Evolutionary conservation across 2,888 invertebrate genomes (phyloP).

Genomic region (Boloria selene): DNA sequence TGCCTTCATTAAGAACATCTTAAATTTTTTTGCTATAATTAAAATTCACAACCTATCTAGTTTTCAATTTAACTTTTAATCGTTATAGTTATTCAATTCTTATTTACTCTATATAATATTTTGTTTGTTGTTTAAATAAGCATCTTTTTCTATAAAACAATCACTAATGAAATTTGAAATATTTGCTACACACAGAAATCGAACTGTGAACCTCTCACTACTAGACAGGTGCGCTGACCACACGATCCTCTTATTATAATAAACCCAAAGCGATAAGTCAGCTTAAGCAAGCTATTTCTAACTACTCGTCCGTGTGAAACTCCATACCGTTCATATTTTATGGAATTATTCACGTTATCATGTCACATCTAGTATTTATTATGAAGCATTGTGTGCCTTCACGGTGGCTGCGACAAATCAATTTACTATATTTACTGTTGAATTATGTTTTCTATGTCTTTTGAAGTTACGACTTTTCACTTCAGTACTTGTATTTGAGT

Average conservation of each 20-base stretch:
- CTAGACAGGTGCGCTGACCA: too few relatives aligned
- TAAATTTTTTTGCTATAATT: too few relatives aligned
- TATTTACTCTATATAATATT: too few relatives aligned
- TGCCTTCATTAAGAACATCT: too few relatives aligned
- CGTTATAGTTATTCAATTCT: too few relatives aligned
- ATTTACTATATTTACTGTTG: constrained; percentile 59
- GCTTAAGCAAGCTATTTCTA: constrained; percentile 29
- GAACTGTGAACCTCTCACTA: too few relatives aligned
- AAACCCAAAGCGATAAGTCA: constrained; percentile 26
- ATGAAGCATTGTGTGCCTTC: constrained; percentile 35
- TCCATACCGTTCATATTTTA: constrained; percentile 48
- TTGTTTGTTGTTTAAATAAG: too few relatives aligned
- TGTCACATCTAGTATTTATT: constrained; percentile 46
- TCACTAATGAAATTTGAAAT: too few relatives aligned
- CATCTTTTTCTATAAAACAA: too few relatives aligned
- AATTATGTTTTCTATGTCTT: constrained; percentile 19
- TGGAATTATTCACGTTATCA: constrained; percentile 49
- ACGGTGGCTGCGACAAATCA: constrained; percentile 43
- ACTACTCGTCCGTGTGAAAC: constrained; percentile 42
- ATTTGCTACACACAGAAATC: too few relatives aligned
- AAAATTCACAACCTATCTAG: too few relatives aligned
- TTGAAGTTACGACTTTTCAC: constrained; percentile 1
- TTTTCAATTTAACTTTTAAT: too few relatives aligned
- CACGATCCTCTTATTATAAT: neutral
- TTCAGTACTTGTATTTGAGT: neutral